Conservation (phyloP, 2,113 vertebrate genomes). For the Amphiprion ocellaris region DNA sequence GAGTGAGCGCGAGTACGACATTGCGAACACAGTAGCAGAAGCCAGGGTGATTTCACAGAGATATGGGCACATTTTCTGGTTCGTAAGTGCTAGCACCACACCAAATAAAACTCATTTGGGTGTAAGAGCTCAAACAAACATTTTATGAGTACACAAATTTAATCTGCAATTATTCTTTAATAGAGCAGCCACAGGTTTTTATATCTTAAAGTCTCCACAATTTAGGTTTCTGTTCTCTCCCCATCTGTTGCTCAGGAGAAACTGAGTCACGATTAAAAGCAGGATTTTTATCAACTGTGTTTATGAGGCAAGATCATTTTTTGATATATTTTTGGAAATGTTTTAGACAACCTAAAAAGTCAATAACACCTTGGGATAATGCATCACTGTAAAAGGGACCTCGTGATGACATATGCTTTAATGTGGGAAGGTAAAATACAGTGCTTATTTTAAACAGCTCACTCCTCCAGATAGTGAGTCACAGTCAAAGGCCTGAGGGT, state of each 20-base stretch:
- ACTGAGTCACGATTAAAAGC: neutral
- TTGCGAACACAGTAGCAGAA: slow-evolving; percentile 49
- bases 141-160: slow-evolving; percentile 56
- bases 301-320: neutral
- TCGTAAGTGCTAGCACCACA: slow-evolving; percentile 51
- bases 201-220: slow-evolving; percentile 33
- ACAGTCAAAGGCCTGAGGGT: slow-evolving; percentile 48
- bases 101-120: slow-evolving; percentile 57
- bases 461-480: slow-evolving; percentile 65
- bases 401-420: slow-evolving; percentile 27
- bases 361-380: slow-evolving; percentile 17
- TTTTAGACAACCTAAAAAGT: slow-evolving; percentile 19
- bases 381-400: slow-evolving; percentile 24
- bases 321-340: neutral
- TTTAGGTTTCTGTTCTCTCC: neutral
- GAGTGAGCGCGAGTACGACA: slow-evolving; percentile 27
- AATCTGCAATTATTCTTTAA: slow-evolving; percentile 58
- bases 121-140: slow-evolving; percentile 64
- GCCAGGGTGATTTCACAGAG: slow-evolving; percentile 67
- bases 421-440: slow-evolving; percentile 24
- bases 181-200: slow-evolving; percentile 33
- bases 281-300: neutral
- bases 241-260: slow-evolving; percentile 1
- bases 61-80: slow-evolving; percentile 68
- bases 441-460: slow-evolving; percentile 52